Evolutionary conservation across 2,113 vertebrate genomes (phyloP), one percentile per base, ranked within the genome.

Genomic region (Porphyrio hochstetteri): DNA sequence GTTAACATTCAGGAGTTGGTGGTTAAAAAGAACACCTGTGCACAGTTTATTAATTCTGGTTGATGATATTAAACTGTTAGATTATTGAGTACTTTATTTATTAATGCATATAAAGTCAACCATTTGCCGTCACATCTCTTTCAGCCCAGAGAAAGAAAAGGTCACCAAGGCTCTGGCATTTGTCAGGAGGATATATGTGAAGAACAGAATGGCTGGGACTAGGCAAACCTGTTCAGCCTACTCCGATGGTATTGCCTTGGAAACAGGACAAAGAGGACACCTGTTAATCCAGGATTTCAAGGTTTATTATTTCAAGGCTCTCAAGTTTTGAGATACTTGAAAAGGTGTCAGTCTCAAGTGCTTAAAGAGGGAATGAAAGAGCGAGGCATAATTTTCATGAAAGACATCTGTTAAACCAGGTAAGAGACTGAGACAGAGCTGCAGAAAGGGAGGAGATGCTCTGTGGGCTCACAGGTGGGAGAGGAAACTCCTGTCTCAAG

Each of bases 21-120:
- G 24, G 11, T 52, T 70, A 84, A 74, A 81, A 74, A 81, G 5
- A 53, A 74, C 7, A 75, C 12, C 46, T 44, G 5, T 38, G 19
- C 46, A 46, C 11, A 38, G 13, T 60, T 92, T 42, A 57, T 50
- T 10, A 19, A 10, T 55, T 81, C 31, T 70, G 11, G 10, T 5
- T 60, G 60, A 75, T 11, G 28, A 55, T 56, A 84, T 77, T 16
- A 59, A 81, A 86, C 12, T 20, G 8, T 25, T 67, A 67, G 13
- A 40, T 77, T 80, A 81, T 7, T 24, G 36, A 95, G 61, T 46
- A 48, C 6, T 52, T 59, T 74, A 88, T 83, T 94, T 86, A 81
- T 89, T 78, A 86, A 78, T 17, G 21, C 31, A 74, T 29, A 55
- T 23, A 21, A 69, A 77, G 28, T 10, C 46, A 81, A 69, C 3